A percentile compares a stretch with the other conserved stretches of the same genome.
Conservation (phyloP, 2,113 vertebrate species). For the Corythornis madagascariensis region DNA sequence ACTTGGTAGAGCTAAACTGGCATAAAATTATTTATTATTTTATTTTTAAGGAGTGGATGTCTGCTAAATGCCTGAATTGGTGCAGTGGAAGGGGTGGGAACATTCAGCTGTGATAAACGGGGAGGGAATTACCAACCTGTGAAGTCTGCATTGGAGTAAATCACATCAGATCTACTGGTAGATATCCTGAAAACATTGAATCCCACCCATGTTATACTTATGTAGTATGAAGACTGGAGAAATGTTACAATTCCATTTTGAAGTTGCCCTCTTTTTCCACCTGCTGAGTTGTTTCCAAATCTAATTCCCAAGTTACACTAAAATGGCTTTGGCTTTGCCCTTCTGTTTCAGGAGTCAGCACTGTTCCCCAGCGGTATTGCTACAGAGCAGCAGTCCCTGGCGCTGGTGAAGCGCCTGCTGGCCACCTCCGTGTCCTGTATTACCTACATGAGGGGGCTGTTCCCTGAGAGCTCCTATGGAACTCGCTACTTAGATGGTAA, state of each 20-base stretch:
- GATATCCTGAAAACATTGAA: not conserved
- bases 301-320: not conserved
- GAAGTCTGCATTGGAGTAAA: not conserved
- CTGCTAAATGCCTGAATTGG: not conserved
- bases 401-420: constrained; percentile 77
- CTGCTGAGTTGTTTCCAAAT: not conserved
- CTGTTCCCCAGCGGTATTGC: constrained; percentile 60
- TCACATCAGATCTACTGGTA: not conserved
- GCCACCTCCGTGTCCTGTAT: constrained; percentile 75
- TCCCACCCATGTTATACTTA: not conserved
- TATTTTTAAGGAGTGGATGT: not conserved
- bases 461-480: constrained; percentile 78
- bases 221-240: not conserved
- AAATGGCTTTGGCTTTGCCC: not conserved
- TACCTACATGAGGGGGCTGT: constrained; percentile 79
- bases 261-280: not conserved
- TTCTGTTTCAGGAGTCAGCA: constrained; percentile 26
- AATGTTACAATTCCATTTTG: not conserved
- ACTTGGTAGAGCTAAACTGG: not conserved
- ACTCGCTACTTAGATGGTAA: constrained; percentile 78
- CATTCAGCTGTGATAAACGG: not conserved
- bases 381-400: constrained; percentile 68
- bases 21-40: not conserved
- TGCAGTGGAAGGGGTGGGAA: not conserved
- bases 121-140: not conserved